phyloP scores from a whole-genome alignment of 2,797 vertebrate genomes.

The Malurus splendens region DNA sequence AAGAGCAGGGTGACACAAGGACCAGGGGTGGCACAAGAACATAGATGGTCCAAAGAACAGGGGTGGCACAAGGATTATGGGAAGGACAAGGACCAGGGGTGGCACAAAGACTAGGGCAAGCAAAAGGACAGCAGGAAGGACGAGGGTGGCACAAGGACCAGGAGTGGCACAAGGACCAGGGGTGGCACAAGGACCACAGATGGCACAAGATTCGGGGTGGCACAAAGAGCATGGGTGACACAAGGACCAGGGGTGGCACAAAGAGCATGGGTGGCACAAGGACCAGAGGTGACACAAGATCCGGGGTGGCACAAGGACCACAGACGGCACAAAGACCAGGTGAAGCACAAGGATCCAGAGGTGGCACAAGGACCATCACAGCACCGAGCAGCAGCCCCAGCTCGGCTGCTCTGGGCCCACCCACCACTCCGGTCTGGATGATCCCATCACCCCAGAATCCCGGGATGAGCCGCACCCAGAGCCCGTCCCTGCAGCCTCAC shows the following conservation, averaged over 20 bases:
- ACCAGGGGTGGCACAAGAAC: background rate
- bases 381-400: background rate
- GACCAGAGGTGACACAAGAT: no score
- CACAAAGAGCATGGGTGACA: background rate
- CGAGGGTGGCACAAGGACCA: no score
- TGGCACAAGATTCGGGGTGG: no score
- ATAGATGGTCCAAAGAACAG: no score
- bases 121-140: no score
- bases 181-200: accelerated
- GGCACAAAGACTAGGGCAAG: accelerated
- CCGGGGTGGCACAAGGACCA: background rate
- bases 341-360: background rate
- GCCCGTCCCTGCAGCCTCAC: background rate
- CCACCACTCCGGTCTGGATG: background rate
- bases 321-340: accelerated
- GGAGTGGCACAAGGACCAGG: accelerated
- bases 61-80: accelerated
- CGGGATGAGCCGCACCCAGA: accelerated
- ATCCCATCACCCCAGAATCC: background rate
- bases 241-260: background rate
- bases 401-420: accelerated
- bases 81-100: accelerated
- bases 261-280: no score
- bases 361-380: accelerated
- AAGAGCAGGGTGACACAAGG: no score